phyloP scores from a whole-genome alignment of 2,888 invertebrate genomes.

The Clepsis dumicolana region DNA sequence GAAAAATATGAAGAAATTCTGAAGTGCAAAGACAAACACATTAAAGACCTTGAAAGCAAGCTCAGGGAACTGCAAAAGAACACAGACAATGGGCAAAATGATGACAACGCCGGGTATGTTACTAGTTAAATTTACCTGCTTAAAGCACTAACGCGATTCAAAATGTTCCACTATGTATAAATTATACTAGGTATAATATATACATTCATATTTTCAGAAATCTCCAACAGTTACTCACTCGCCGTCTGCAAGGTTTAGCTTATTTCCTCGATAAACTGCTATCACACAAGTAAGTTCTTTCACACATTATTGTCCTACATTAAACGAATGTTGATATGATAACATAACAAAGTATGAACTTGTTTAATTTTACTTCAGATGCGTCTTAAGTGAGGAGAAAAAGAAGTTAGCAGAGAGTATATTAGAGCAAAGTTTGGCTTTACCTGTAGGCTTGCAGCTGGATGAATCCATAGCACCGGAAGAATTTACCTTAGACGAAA shows the following conservation, averaged over 20 bases:
- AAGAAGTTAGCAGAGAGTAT: slow-evolving; percentile 81
- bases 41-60: slow-evolving; percentile 82
- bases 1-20: slow-evolving; percentile 81
- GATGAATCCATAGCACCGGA: slow-evolving; percentile 81
- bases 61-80: slow-evolving; percentile 73
- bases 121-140: neutral
- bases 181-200: neutral
- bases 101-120: slow-evolving; percentile 67
- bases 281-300: slow-evolving; percentile 83
- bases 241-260: slow-evolving; percentile 88
- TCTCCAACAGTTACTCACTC: slow-evolving; percentile 83
- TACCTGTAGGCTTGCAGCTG: slow-evolving; percentile 78
- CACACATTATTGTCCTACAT: neutral
- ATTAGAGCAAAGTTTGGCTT: slow-evolving; percentile 79
- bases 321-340: neutral
- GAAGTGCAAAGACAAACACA: slow-evolving; percentile 84
- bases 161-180: neutral
- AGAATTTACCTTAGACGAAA: slow-evolving; percentile 78
- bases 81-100: slow-evolving; percentile 64
- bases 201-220: slow-evolving; percentile 66
- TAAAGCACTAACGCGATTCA: neutral
- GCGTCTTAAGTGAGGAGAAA: slow-evolving; percentile 82
- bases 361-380: slow-evolving; percentile 59
- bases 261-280: slow-evolving; percentile 88
- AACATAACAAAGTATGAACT: slow-evolving; percentile 9